Conservation (phyloP, 2,888 invertebrate species). For the Phasia obesa region DNA sequence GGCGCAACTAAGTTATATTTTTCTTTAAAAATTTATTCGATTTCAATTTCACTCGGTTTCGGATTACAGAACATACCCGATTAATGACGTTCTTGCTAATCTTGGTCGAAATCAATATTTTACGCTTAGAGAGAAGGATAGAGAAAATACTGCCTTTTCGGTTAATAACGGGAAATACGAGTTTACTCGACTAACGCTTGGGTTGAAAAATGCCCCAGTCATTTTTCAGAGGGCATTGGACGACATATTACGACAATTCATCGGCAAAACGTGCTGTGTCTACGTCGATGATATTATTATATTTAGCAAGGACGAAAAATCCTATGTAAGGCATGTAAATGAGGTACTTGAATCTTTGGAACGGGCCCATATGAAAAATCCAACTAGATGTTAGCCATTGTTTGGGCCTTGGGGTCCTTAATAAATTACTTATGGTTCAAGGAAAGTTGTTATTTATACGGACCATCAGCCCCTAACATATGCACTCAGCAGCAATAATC, state of each 20-base stretch:
- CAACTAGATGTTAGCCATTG: not conserved
- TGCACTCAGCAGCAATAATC: too few relatives aligned
- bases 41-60: too few relatives aligned
- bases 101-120: too few relatives aligned
- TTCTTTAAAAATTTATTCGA: too few relatives aligned
- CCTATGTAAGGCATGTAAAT: not conserved
- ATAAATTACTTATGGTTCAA: too few relatives aligned
- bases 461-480: too few relatives aligned
- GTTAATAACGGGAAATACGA: not conserved
- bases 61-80: too few relatives aligned
- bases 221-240: not conserved
- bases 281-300: not conserved
- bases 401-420: too few relatives aligned
- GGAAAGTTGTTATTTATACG: too few relatives aligned
- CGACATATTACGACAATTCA: not conserved
- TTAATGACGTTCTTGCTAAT: too few relatives aligned
- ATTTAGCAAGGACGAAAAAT: not conserved
- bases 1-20: too few relatives aligned
- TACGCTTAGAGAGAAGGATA: too few relatives aligned
- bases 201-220: not conserved
- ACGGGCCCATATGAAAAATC: not conserved
- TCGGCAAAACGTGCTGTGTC: not conserved
- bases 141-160: not conserved
- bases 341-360: not conserved
- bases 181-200: not conserved